These are phyloP conservation scores for Semnopithecus entellus DNA, from an alignment of 2,113 vertebrate species.

Conservation along the genomic window DNA sequence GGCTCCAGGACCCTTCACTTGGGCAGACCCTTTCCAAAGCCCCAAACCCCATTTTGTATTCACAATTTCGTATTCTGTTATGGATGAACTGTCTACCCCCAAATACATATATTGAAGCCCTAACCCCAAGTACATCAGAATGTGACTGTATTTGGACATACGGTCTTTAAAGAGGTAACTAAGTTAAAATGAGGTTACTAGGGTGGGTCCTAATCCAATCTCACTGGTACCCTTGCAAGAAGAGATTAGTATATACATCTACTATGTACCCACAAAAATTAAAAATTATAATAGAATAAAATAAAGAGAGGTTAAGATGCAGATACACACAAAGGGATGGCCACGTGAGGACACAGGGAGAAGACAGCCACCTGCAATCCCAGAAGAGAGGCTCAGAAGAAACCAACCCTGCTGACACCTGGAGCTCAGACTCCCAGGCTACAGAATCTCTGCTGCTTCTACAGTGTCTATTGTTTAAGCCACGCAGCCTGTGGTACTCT, in stretches of 20 bases:
- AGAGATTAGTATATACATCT: not conserved
- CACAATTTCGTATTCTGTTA: not conserved
- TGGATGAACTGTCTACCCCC: not conserved
- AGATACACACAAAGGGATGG: not conserved
- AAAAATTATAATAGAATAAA: too few relatives aligned
- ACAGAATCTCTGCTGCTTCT: not conserved
- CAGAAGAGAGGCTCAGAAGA: not conserved
- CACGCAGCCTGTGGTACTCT: accelerated
- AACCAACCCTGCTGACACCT: not conserved
- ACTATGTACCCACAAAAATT: too few relatives aligned
- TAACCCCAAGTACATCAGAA: not conserved
- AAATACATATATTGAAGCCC: not conserved
- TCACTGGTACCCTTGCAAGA: not conserved
- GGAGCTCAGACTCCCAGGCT: not conserved
- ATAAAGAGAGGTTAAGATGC: not conserved
- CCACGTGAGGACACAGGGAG: not conserved
- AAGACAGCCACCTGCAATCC: accelerated
- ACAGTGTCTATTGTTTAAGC: not conserved
- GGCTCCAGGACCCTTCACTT: too few relatives aligned
- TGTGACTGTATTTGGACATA: not conserved
- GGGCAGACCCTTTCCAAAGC: not conserved
- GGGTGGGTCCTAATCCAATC: too few relatives aligned
- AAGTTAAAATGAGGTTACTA: not conserved
- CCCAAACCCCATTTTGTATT: not conserved
- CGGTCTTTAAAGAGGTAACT: not conserved